Conservation (phyloP, 2,113 vertebrate species). For the Raphicerus campestris region DNA sequence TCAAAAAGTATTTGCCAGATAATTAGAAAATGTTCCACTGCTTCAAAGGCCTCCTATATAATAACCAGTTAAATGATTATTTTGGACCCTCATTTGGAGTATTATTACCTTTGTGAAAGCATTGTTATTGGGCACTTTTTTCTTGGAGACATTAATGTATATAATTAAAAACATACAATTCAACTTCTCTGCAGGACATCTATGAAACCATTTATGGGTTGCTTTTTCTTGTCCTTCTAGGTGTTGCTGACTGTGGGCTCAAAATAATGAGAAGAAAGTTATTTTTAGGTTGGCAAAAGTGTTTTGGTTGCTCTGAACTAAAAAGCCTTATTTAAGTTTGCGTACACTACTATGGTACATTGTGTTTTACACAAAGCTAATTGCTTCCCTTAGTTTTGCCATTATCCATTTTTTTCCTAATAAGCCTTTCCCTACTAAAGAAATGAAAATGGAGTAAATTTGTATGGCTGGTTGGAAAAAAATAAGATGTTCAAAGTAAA, state of each 20-base stretch:
- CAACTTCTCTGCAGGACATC: conserved; percentile 70
- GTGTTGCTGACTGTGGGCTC: conserved; percentile 67
- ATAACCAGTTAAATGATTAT: conserved; percentile 64
- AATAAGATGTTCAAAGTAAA: conserved; percentile 1
- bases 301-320: conserved; percentile 70
- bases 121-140: conserved; percentile 73
- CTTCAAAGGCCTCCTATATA: conserved; percentile 39
- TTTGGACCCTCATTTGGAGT: conserved; percentile 57
- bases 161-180: conserved; percentile 77
- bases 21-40: conserved; percentile 65
- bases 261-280: conserved; percentile 74
- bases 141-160: conserved; percentile 72
- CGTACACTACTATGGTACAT: conserved; percentile 62
- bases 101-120: conserved; percentile 75
- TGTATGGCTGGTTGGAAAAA: neutral
- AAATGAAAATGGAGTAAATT: conserved; percentile 52
- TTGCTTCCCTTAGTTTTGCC: conserved; percentile 66
- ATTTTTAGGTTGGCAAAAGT: conserved; percentile 70
- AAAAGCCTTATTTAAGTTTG: conserved; percentile 72
- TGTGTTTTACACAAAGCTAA: conserved; percentile 74
- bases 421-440: conserved; percentile 57
- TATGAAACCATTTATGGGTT: conserved; percentile 71
- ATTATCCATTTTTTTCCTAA: conserved; percentile 67
- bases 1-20: conserved; percentile 53
- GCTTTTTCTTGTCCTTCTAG: conserved; percentile 70